Evolutionary conservation across 2,888 invertebrate genomes (phyloP), one percentile per base, ranked within the genome.

Genomic region (Drosophila histrio): DNA sequence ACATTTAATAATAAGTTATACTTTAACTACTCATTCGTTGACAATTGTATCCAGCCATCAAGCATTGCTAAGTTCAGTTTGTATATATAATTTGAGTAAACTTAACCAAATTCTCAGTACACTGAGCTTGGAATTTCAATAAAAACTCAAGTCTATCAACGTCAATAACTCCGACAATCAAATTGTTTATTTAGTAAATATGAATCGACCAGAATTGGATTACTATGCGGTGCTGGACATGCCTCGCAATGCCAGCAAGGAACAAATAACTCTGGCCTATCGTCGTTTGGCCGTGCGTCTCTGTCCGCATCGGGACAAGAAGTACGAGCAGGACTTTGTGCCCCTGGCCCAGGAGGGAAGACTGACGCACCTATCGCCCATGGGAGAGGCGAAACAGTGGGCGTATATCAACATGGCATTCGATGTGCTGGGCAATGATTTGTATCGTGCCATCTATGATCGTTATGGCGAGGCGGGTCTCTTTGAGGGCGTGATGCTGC

Each of bases 391-490:
- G 22, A 87, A 79, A 2, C 89, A 90, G 47, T 92, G 92, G 92
- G 87, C 88, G 9, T 90, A 89, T 26, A 85, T 96, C 50, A 95
- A 94, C 26, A 96, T 96, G 92, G 96, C 97, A 0, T 97, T 95
- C 89, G 96, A 97, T 83, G 95, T 96, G 7, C 92, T 97, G 22
- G 93, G 90, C 30, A 81, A 90, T 34, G 89, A 90, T 19, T 92
- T 94, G 67, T 92, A 92, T 65, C 93, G 96, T 59, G 95, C 96
- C 11, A 94, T 97, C 13, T 98, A 96, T 92, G 97, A 98, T 91
- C 96, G 96, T 86, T 97, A 96, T 91, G 98, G 98, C 0, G 97
- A 97, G 91, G 95, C 96, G 84, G 97, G 97, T 0, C 92, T 98
- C 41, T 97, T 97, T 90, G 94, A 93, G 82, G 97, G 97, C 0